Percentiles rank a stretch among this genome's conserved stretches.
Conservation (phyloP, 2,797 vertebrate species). For the Chelonia mydas region DNA sequence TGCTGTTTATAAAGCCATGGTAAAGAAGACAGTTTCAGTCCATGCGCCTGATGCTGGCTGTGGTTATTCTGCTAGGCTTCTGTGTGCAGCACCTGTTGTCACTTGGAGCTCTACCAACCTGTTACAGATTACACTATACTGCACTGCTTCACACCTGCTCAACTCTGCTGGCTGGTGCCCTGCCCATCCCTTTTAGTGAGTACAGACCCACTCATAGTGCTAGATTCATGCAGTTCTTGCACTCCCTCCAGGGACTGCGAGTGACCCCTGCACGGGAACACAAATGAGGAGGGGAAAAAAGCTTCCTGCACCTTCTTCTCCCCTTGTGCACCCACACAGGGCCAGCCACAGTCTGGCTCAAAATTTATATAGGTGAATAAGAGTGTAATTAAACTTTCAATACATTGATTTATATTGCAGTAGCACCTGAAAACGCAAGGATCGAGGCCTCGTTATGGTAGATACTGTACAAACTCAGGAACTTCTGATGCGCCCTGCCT, state of each 20-base stretch:
- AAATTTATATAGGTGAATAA: neutral
- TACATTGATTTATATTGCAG: constrained; percentile 43
- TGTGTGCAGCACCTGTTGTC: neutral
- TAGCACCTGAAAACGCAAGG: neutral
- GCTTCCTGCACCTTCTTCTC: neutral
- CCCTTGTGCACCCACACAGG: neutral
- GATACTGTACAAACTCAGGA: neutral
- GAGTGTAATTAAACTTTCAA: constrained; percentile 10
- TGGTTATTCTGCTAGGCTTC: neutral
- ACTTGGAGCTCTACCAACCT: neutral
- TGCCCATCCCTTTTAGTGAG: neutral
- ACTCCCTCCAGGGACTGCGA: neutral
- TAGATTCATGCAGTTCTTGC: neutral
- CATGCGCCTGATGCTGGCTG: neutral
- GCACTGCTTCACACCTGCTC: neutral
- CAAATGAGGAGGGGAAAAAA: neutral
- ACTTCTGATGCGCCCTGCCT: neutral
- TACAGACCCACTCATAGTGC: neutral
- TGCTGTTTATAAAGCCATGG: neutral
- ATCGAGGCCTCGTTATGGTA: neutral
- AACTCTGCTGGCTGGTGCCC: neutral
- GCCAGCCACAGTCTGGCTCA: neutral
- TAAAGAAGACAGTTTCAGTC: neutral
- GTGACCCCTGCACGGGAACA: neutral
- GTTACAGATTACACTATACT: neutral